phyloP scores from a whole-genome alignment of 2,888 invertebrate species.

The Coleophora flavipennella region DNA sequence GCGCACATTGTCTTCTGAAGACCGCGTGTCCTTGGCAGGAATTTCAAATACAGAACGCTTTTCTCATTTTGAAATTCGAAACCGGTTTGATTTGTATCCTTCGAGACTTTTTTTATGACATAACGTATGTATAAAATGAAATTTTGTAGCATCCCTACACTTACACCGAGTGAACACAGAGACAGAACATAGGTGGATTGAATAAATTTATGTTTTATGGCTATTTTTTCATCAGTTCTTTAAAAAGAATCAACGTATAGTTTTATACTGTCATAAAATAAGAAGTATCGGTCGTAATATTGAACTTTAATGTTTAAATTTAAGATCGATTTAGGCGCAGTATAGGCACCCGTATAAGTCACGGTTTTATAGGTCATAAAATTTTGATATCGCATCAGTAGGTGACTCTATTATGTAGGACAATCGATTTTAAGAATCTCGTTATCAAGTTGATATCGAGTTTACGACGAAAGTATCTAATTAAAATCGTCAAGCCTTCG shows the following conservation, averaged over 20 bases:
- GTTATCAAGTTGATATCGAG: constrained; percentile 29
- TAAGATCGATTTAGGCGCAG: constrained; percentile 44
- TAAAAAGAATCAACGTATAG: constrained; percentile 41
- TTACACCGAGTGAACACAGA: too few relatives aligned
- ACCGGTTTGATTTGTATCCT: constrained; percentile 51
- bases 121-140: too few relatives aligned
- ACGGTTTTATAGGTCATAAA: constrained; percentile 64
- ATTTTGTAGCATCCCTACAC: too few relatives aligned
- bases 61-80: constrained; percentile 33
- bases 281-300: constrained; percentile 65
- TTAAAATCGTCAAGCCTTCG: constrained; percentile 12
- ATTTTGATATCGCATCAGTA: constrained; percentile 54
- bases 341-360: constrained; percentile 48
- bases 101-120: constrained; percentile 10
- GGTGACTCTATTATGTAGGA: constrained; percentile 42
- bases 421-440: constrained; percentile 35
- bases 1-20: constrained; percentile 44
- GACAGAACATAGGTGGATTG: too few relatives aligned
- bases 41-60: constrained; percentile 42
- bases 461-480: constrained; percentile 30
- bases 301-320: constrained; percentile 57
- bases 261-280: constrained; percentile 61
- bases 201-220: constrained; percentile 25
- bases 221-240: constrained; percentile 43
- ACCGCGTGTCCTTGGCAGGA: constrained; percentile 60